Evolutionary conservation across 2,113 vertebrate species (phyloP).

Genomic region (Oreamnos americanus): DNA sequence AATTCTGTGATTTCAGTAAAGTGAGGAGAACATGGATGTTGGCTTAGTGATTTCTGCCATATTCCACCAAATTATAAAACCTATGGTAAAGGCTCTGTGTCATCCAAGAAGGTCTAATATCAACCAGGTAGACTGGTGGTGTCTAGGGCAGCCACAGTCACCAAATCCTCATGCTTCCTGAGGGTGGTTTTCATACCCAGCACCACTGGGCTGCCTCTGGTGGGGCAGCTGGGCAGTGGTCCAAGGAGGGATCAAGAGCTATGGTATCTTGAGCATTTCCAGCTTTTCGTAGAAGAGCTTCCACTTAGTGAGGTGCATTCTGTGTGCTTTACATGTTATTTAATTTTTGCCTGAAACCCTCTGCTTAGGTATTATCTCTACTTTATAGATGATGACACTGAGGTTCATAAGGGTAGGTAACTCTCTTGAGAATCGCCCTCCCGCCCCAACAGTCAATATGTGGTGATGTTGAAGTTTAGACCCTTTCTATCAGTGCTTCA

Average conservation of each 20-base stretch:
- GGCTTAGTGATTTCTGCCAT: neutral
- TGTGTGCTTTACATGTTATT: neutral
- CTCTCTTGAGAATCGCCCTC: neutral
- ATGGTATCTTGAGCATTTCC: neutral
- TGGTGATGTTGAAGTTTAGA: neutral
- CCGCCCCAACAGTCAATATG: rapidly evolving
- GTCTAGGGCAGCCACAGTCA: neutral
- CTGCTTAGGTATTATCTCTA: neutral
- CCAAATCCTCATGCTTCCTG: neutral
- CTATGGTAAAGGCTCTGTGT: neutral
- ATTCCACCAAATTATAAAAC: neutral
- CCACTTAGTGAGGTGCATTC: neutral
- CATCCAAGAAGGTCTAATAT: neutral
- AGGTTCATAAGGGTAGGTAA: neutral
- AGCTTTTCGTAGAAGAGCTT: neutral
- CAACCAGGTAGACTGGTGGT: neutral
- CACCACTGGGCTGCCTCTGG: neutral
- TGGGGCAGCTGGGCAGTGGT: neutral
- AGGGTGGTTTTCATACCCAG: neutral
- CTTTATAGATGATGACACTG: neutral
- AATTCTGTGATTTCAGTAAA: neutral
- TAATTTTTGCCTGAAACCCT: neutral
- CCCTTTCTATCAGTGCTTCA: neutral
- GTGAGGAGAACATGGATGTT: neutral
- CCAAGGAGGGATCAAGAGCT: neutral